phyloP scores from a whole-genome alignment of 1,140 invertebrate genomes.

The Drosophila lacteicornis region DNA sequence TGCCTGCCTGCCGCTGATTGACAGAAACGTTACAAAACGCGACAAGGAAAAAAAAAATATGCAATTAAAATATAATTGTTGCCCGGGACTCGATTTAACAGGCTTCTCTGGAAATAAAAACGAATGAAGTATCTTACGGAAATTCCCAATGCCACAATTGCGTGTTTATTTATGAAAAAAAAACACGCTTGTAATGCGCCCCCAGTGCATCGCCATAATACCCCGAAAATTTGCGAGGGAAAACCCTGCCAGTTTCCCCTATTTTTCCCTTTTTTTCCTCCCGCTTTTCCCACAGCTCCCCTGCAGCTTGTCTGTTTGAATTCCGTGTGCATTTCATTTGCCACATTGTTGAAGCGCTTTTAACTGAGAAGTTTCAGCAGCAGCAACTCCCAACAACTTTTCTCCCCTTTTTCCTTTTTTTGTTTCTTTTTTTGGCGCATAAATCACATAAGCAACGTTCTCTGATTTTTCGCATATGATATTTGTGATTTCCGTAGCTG shows the following conservation, averaged over 20 bases:
- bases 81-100: conserved; percentile 20
- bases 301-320: conserved; percentile 46
- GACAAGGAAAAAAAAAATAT: conserved; percentile 25
- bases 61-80: conserved; percentile 78
- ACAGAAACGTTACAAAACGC: conserved; percentile 32
- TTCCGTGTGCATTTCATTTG: conserved; percentile 77
- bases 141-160: conserved; percentile 55
- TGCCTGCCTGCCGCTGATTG: conserved; percentile 54
- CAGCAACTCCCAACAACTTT: neutral
- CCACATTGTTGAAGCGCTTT: conserved; percentile 63
- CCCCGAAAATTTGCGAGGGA: conserved; percentile 21
- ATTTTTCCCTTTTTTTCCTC: conserved; percentile 2
- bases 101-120: neutral
- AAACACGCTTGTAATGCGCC: conserved; percentile 39
- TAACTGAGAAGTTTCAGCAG: conserved; percentile 37
- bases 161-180: conserved; percentile 70
- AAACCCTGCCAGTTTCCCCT: neutral
- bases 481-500: conserved; percentile 67
- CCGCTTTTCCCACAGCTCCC: conserved; percentile 2
- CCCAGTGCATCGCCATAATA: conserved; percentile 11
- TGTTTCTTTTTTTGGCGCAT: conserved; percentile 35
- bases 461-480: conserved; percentile 79
- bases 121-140: conserved; percentile 22
- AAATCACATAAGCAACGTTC: conserved; percentile 79
- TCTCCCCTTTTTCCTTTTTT: neutral